These are phyloP conservation scores for Embiotoca jacksoni DNA, from an alignment of 2,113 vertebrate genomes.

Conservation along the genomic window DNA sequence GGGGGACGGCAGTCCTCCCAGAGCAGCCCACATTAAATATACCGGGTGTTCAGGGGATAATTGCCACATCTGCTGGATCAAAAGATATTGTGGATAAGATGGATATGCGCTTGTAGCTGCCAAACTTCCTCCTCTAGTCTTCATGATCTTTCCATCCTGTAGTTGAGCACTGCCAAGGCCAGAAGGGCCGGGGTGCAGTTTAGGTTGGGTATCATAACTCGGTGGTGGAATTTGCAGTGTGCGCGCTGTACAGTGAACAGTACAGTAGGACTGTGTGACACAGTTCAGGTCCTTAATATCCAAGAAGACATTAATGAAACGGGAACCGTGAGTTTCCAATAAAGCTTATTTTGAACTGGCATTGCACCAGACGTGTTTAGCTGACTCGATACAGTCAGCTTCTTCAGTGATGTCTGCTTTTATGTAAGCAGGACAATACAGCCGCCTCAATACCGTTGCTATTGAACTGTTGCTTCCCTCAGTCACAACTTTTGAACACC, in stretches of 20 bases:
- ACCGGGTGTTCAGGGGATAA: slow-evolving; percentile 13
- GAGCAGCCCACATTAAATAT: slow-evolving; percentile 57
- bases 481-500: neutral
- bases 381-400: neutral
- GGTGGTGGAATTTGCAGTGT: slow-evolving; percentile 3
- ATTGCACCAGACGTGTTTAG: neutral
- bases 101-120: slow-evolving; percentile 37
- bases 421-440: neutral
- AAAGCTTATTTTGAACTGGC: neutral
- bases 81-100: slow-evolving; percentile 48
- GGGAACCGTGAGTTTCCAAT: neutral
- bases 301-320: neutral
- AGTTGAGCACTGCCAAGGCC: slow-evolving; percentile 25
- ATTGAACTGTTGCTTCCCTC: neutral
- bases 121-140: slow-evolving; percentile 29
- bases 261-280: neutral
- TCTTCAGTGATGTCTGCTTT: neutral
- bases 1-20: neutral
- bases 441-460: neutral
- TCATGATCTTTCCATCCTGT: slow-evolving; percentile 43
- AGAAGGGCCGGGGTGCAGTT: slow-evolving; percentile 42
- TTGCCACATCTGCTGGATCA: slow-evolving; percentile 37
- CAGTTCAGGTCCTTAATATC: slow-evolving; percentile 13
- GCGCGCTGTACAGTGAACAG: neutral
- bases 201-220: slow-evolving; percentile 16